These are phyloP conservation scores for Platycheirus rosarum DNA, from an alignment of 2,888 invertebrate species.

Conservation along the genomic window DNA sequence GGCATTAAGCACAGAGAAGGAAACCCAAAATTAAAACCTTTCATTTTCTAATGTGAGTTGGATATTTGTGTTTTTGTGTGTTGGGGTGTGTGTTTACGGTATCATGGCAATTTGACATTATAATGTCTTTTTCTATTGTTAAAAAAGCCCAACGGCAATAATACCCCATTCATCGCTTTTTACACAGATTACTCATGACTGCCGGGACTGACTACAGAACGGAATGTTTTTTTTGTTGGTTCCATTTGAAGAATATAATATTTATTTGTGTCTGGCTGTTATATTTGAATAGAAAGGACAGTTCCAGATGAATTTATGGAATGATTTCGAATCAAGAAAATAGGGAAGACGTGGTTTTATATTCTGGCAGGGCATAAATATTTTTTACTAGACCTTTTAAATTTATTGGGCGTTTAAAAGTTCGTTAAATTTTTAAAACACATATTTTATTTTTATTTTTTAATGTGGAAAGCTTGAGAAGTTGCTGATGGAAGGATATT, in stretches of 20 bases:
- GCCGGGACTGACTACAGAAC: conserved; percentile 2
- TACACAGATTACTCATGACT: conserved; percentile 49
- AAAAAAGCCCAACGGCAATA: conserved; percentile 24
- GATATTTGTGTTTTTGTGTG: neutral
- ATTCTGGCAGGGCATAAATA: conserved; percentile 22
- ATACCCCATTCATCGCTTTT: conserved; percentile 21
- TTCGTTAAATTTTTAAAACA: conserved; percentile 33
- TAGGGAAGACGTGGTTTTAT: conserved; percentile 45
- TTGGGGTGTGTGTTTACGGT: conserved; percentile 9
- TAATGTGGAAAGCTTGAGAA: conserved; percentile 1
- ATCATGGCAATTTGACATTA: conserved; percentile 54
- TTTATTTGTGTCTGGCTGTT: conserved; percentile 59
- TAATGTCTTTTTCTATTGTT: conserved; percentile 54
- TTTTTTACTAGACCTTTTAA: conserved; percentile 44
- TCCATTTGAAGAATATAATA: conserved; percentile 31
- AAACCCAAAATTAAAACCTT: conserved; percentile 43
- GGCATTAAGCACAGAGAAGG: conserved; percentile 19
- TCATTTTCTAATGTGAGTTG: neutral
- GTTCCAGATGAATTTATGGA: conserved; percentile 52
- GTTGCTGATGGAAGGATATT: conserved; percentile 38
- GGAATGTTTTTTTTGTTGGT: neutral
- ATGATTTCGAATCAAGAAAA: conserved; percentile 19
- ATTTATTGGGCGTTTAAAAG: conserved; percentile 60
- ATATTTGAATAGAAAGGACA: conserved; percentile 64
- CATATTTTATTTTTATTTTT: conserved; percentile 1